Base-by-base conservation (phyloP, 2,888 invertebrate genomes). In the Torymus auratus region DNA sequence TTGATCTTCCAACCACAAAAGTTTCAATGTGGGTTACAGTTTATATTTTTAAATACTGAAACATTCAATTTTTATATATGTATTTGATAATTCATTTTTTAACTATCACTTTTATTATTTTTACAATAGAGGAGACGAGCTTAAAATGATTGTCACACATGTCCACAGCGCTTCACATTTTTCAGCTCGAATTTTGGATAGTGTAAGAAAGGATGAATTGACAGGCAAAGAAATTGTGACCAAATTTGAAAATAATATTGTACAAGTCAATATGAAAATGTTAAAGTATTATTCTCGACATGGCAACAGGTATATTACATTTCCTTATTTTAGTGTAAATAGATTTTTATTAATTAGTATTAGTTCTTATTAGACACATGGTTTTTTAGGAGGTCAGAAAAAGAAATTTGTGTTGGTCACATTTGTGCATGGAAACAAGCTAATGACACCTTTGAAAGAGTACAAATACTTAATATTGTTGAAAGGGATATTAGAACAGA, bases 111-210 rank as follows among this genome's bases (percentile, higher is more conserved):
- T 17, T 14, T 53, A 53, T n/a, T 13, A 5, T 77, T 78, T 68
- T 41, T 41, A 7, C 41, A 41, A 2, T 23, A 90, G 89, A 77
- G 87, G 86, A 0, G 89, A 90, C 60, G 85, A 85, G 67, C 85
- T 90, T 2, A 88, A 86, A 56, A 75, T 88, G 14, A 81, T 78
- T 53, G 79, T 88, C 10, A 84, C 85, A 0, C 86, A 85, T 93
- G 11, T 94, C 41, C 92, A 93, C 74, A 92, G 93, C 83, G 94
- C 95, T 0, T 93, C 93, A 0, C 92, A 92, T 78, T 95, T 93
- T 86, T 93, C 94, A 14, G 95, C 93, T 0, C 92, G 94, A 75
- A 84, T 94, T 12, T 83, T 93, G 53, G 91, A 92, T 72, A 91
- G 92, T 83, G 87, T 86, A 52, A 88, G 88, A 80, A 84, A 89